These are phyloP conservation scores for Pterobdella sp. DNA, from an alignment of 2,888 invertebrate genomes.

Conservation along the genomic window DNA sequence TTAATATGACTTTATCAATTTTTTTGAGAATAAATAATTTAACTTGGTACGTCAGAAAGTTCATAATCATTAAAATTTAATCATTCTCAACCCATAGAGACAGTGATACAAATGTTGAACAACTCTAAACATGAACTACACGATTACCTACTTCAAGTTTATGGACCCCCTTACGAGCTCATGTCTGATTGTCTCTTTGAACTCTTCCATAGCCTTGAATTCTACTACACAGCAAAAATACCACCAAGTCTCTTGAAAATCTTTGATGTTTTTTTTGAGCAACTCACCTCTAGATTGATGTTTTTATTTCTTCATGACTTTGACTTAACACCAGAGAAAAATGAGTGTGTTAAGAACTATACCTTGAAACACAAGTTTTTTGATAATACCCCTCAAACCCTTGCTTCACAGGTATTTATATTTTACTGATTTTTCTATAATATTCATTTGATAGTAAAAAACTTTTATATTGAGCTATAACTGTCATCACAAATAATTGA, in stretches of 20 bases:
- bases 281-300: not conserved
- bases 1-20: not conserved
- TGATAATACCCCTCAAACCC: not conserved
- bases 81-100: not conserved
- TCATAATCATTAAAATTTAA: no score
- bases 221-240: not conserved
- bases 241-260: not conserved
- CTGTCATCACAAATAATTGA: no score
- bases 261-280: not conserved
- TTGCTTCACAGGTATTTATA: not conserved
- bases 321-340: not conserved
- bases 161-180: slow-evolving; percentile 5
- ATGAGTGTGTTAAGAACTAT: not conserved
- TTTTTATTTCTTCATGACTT: slow-evolving; percentile 1
- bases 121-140: not conserved
- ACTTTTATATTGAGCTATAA: no score
- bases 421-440: no score
- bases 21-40: no score
- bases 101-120: slow-evolving; percentile 1
- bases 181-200: not conserved
- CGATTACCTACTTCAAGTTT: not conserved
- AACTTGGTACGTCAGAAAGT: no score
- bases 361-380: not conserved
- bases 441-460: not conserved
- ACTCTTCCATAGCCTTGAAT: not conserved